Evolutionary conservation across 1,140 invertebrate species (phyloP), one percentile per base, ranked within the genome.

Genomic region (Proctacanthus coquilletti): DNA sequence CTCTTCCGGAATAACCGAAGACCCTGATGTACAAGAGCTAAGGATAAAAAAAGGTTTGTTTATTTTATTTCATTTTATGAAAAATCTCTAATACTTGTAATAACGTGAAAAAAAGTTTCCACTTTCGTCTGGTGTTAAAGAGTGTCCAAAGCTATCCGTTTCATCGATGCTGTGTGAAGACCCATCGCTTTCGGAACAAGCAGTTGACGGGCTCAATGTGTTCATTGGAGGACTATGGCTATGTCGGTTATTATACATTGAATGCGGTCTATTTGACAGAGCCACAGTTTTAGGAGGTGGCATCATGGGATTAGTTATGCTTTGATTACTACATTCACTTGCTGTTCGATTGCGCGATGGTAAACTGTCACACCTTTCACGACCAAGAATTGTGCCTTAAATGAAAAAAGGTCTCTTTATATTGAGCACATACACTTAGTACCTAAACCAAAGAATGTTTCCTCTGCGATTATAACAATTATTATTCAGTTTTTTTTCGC

Each of bases 351-450:
- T 58, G 15, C 77, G 69, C 1, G 76, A 75, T 11, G 79, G 82
- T 63, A 84, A 71, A 54, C 77, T 84, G 52, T 83, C 84, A 53
- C 77, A 84, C 25, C 81, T 69, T 43, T 83, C 81, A 32, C 83
- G 70, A 15, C 58, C 64, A 17, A 50, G 55, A n/a, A n/a, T n/a
- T n/a, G n/a, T 15, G 17, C 15, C 15, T 11, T 13, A 27, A 27
- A 8, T 27, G 23, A 27, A 27, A 27, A 27, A 27, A 27, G 13
- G 13, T 13, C 23, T 9, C 8, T 27, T 27, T 27, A 27, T 9
- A 27, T 27, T 27, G 23, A 32, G 15, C 5, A 8, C 13, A 32
- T n/a, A n/a, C n/a, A n/a, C n/a, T n/a, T n/a, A n/a, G n/a, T n/a
- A 38, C 45, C 53, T 34, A 53, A 44, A 17, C 55, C 40, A 23